These are phyloP conservation scores for Gambusia holbrooki DNA, from an alignment of 2,113 vertebrate genomes.

Conservation along the genomic window DNA sequence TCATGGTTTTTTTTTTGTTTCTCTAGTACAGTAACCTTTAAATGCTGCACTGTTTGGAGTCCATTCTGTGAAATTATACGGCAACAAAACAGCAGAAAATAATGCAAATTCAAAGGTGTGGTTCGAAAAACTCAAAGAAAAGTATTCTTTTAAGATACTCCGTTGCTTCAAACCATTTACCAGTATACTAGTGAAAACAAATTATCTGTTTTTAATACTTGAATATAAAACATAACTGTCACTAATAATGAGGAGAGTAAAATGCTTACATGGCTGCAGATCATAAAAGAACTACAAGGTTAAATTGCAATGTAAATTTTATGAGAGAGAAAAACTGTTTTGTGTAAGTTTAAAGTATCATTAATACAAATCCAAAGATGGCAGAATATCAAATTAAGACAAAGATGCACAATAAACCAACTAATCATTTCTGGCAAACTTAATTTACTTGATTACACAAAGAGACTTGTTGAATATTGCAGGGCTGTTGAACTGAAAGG, in stretches of 20 bases:
- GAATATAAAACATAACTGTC: background rate
- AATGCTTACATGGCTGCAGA: background rate
- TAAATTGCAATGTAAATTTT: too few species aligned
- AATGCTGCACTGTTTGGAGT: background rate
- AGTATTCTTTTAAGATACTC: too few species aligned
- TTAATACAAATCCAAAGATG: too few species aligned
- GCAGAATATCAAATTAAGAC: too few species aligned
- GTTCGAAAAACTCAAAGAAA: background rate
- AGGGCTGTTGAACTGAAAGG: too few species aligned
- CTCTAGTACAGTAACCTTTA: background rate
- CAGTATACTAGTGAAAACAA: background rate
- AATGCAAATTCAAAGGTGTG: background rate
- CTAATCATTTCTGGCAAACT: too few species aligned
- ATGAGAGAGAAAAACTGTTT: too few species aligned
- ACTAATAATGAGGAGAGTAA: background rate
- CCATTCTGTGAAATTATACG: conserved; percentile 13
- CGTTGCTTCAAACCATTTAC: too few species aligned
- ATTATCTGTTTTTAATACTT: background rate
- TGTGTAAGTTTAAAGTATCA: too few species aligned
- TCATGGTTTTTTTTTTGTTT: background rate
- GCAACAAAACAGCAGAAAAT: conserved; percentile 3
- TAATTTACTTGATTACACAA: too few species aligned
- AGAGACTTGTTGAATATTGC: too few species aligned
- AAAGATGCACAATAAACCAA: too few species aligned
- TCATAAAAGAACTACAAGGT: background rate